A percentile compares a stretch with the other conserved stretches of the same genome.
These are phyloP conservation scores for Agriotes lineatus DNA, from an alignment of 2,888 invertebrate species.

Conservation along the genomic window DNA sequence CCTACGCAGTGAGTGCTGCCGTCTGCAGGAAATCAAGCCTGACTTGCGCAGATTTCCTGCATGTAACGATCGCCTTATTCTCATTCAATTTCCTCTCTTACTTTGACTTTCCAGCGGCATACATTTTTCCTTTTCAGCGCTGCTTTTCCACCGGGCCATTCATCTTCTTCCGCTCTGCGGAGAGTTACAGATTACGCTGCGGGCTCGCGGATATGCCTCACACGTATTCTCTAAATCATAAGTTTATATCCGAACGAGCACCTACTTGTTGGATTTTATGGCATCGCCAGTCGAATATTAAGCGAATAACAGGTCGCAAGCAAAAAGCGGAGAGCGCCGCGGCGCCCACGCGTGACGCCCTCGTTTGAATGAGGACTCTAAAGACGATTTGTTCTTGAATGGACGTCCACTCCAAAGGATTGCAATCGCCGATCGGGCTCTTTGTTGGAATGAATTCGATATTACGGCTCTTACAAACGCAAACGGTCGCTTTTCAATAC, in stretches of 20 bases:
- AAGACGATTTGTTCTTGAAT: conserved; percentile 3
- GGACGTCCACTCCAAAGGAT: too few relatives aligned
- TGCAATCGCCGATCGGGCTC: too few relatives aligned
- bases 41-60: conserved; percentile 28
- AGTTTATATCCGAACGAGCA: conserved; percentile 21
- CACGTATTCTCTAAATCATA: conserved; percentile 23
- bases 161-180: conserved; percentile 17
- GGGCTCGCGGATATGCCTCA: conserved; percentile 14
- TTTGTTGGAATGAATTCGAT: too few relatives aligned
- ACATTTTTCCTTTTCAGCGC: conserved; percentile 25
- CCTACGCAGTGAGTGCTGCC: conserved; percentile 2
- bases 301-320: conserved; percentile 18
- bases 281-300: conserved; percentile 21
- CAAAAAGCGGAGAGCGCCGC: not conserved
- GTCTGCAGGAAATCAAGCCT: conserved; percentile 19
- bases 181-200: conserved; percentile 21
- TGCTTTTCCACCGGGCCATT: conserved; percentile 20
- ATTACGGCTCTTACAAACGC: not conserved
- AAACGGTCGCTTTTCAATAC: too few relatives aligned
- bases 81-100: conserved; percentile 31
- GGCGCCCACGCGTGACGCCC: not conserved
- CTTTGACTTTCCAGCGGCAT: conserved; percentile 23
- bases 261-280: conserved; percentile 24
- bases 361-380: not conserved
- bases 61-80: conserved; percentile 30